A percentile compares a stretch with the other conserved stretches of the same genome.
Conservation (phyloP, 1,140 invertebrate genomes). For the Sesamia nonagrioides region DNA sequence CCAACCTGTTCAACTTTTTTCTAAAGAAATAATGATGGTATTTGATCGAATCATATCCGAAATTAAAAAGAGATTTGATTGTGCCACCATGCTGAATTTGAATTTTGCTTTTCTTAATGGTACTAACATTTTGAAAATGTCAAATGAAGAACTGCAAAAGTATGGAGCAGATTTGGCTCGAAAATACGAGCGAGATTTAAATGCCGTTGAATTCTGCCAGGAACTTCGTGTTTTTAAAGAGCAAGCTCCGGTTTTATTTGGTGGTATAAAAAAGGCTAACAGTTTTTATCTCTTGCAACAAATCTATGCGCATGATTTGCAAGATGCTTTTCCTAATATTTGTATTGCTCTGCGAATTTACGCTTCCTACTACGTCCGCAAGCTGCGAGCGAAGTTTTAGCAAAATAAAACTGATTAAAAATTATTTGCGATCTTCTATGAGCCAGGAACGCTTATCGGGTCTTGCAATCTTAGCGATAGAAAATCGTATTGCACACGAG, state of each 20-base stretch:
- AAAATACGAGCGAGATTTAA: constrained; percentile 55
- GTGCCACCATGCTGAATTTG: constrained; percentile 22
- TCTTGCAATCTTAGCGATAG: constrained; percentile 56
- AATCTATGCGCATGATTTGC: constrained; percentile 48
- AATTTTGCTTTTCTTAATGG: no score
- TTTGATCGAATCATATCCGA: constrained; percentile 57
- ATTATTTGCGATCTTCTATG: constrained; percentile 54
- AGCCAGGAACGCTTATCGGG: constrained; percentile 54
- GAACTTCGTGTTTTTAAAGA: constrained; percentile 58
- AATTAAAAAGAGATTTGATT: constrained; percentile 57
- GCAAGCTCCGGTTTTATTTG: constrained; percentile 52
- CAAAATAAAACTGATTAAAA: constrained; percentile 53
- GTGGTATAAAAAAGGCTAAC: constrained; percentile 56
- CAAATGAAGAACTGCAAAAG: background rate
- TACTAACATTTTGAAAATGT: no score
- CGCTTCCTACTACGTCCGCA: constrained; percentile 57
- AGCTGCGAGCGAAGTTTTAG: constrained; percentile 54
- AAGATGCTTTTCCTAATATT: constrained; percentile 58
- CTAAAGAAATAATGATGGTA: constrained; percentile 57
- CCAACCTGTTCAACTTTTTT: constrained; percentile 53
- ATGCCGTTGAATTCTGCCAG: constrained; percentile 56
- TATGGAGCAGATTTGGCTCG: background rate
- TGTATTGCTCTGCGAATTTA: constrained; percentile 58
- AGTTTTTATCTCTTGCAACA: constrained; percentile 55
- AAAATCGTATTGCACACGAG: constrained; percentile 56